Base-by-base conservation (phyloP, 2,888 invertebrate species). In the Oligia fasciuncula region DNA sequence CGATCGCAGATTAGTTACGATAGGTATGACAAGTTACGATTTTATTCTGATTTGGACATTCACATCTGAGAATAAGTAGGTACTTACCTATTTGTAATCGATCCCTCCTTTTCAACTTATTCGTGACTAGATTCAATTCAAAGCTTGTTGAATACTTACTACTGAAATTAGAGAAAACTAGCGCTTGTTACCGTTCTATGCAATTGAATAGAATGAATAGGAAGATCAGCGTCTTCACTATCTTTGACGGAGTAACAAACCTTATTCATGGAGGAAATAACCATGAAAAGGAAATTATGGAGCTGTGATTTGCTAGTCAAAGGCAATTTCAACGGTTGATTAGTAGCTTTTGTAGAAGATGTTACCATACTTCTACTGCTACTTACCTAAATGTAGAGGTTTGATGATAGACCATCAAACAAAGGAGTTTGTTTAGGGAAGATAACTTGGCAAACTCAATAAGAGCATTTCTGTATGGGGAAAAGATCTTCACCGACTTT, bases 151-250 rank as follows among this genome's bases (percentile, higher is more conserved):
- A 73, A 51, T 23, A 54, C 13, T 17, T 17, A 29, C 29, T n/a
- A n/a, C 19, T 35, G 17, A 67, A 73, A 51, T 46, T 29, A 46
- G 1, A 75, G 13, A n/a, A 62, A 68, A 49, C 8, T 54, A 49
- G 9, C 4, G 5, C 40, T 40, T 4, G 49, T 62, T 49, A 74
- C 23, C 1, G 0, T 11, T 4, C 0, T 35, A n/a, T n/a, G n/a
- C 19, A 35, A 11, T 43, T 51, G 19, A 67, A 66, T 14, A 11
- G 17, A 35, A 57, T 82, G 68, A 80, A 80, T 51, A 76, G 29
- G 8, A 49, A 35, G 65, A 76, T 82, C 49, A 63, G 40, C 14
- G 49, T 13, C n/a, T 81, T 54, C 14, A 54, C 9, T n/a, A 54
- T 81, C 19, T 46, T 67, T 80, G 14, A 51, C 35, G 14, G 5